phyloP scores from a whole-genome alignment of 2,888 invertebrate species.

The Micropterix aruncella region DNA sequence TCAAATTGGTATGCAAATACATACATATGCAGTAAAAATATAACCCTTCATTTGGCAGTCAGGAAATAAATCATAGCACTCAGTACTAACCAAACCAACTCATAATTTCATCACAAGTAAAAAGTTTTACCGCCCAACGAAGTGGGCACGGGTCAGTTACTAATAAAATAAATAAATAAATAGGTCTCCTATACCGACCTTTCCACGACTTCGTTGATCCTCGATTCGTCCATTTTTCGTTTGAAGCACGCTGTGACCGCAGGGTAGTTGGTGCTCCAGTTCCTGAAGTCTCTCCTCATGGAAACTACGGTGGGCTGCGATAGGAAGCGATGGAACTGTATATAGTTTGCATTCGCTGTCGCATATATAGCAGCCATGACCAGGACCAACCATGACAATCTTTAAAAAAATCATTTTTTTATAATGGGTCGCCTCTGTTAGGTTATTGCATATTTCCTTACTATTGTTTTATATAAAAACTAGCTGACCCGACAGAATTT shows the following conservation, averaged over 20 bases:
- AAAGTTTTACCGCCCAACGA: no score
- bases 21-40: no score
- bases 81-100: no score
- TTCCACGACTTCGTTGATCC: conserved; percentile 21
- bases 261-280: conserved; percentile 31
- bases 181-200: no score
- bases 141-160: no score
- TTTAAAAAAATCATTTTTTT: conserved; percentile 14
- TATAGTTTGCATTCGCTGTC: conserved; percentile 26
- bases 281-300: conserved; percentile 27
- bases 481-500: no score
- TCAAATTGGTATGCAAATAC: no score
- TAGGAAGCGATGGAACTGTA: conserved; percentile 26
- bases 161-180: no score
- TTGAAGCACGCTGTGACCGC: conserved; percentile 32
- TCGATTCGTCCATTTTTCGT: conserved; percentile 23
- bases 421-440: not conserved
- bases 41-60: no score
- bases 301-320: conserved; percentile 34
- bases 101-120: no score
- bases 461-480: no score
- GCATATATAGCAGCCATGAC: conserved; percentile 24
- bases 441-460: not conserved
- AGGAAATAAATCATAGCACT: no score
- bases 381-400: conserved; percentile 24